Evolutionary conservation across 2,797 vertebrate genomes (phyloP).

Genomic region (Carcharodon carcharias): DNA sequence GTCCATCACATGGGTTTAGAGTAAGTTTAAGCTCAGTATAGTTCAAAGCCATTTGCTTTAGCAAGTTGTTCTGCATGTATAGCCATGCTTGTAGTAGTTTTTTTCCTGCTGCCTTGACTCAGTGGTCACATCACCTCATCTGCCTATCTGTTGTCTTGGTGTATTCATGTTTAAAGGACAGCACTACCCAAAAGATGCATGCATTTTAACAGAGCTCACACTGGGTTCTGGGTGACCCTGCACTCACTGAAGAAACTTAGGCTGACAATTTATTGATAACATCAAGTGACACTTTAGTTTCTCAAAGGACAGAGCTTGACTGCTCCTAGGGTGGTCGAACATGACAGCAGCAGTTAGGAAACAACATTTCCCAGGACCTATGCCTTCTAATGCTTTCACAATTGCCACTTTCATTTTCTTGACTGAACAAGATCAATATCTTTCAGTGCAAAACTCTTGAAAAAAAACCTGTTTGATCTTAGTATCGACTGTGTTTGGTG

Average conservation of each 20-base stretch:
- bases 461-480: slow-evolving; percentile 47
- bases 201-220: slow-evolving; percentile 38
- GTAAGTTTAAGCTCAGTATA: slow-evolving; percentile 31
- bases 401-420: slow-evolving; percentile 54
- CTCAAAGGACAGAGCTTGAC: slow-evolving; percentile 42
- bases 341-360: slow-evolving; percentile 45
- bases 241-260: slow-evolving; percentile 44
- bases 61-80: neutral
- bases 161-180: slow-evolving; percentile 24
- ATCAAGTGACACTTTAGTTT: slow-evolving; percentile 61
- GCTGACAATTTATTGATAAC: slow-evolving; percentile 62
- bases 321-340: slow-evolving; percentile 26
- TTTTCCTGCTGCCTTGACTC: neutral
- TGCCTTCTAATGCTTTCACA: slow-evolving; percentile 43
- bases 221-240: slow-evolving; percentile 46
- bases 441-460: slow-evolving; percentile 47
- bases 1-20: slow-evolving; percentile 38
- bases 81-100: neutral
- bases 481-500: slow-evolving; percentile 54
- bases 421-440: slow-evolving; percentile 60
- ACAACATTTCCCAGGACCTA: slow-evolving; percentile 41
- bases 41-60: slow-evolving; percentile 26
- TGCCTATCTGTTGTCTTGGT: slow-evolving; percentile 28
- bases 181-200: neutral
- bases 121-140: slow-evolving; percentile 30